Evolutionary conservation across 2,888 invertebrate genomes (phyloP).

Genomic region (Gasteruption jaculator): DNA sequence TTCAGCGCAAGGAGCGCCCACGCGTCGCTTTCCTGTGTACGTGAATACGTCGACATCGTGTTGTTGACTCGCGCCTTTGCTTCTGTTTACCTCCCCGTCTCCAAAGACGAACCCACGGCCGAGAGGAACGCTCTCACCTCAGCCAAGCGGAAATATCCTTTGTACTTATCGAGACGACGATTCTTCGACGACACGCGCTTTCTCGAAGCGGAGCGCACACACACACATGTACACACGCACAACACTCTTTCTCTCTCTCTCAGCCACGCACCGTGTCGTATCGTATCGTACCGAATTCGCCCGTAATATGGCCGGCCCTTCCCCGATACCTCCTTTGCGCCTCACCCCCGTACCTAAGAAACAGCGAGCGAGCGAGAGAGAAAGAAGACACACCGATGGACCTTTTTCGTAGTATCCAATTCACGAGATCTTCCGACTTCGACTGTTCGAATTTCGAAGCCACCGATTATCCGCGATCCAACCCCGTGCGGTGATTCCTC

Average conservation of each 20-base stretch:
- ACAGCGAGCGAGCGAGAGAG: too few relatives aligned
- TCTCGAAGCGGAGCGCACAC: slow-evolving; percentile 16
- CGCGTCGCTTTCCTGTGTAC: slow-evolving; percentile 82
- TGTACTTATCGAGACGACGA: slow-evolving; percentile 8
- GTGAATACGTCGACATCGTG: slow-evolving; percentile 65
- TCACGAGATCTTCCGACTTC: too few relatives aligned
- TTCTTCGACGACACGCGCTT: slow-evolving; percentile 1
- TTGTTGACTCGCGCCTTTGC: too few relatives aligned
- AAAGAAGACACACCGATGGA: too few relatives aligned
- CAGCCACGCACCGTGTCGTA: too few relatives aligned
- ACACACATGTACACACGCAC: slow-evolving; percentile 22
- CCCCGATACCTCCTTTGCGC: slow-evolving; percentile 20
- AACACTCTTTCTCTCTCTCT: too few relatives aligned
- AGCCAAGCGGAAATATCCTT: slow-evolving; percentile 4
- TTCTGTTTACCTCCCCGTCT: slow-evolving; percentile 2
- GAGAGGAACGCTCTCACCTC: slow-evolving; percentile 22
- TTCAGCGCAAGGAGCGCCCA: slow-evolving; percentile 86
- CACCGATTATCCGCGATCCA: too few relatives aligned
- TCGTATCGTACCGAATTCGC: too few relatives aligned
- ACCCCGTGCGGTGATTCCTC: neutral
- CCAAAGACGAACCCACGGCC: slow-evolving; percentile 17
- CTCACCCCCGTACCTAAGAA: slow-evolving; percentile 1
- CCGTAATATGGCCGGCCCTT: slow-evolving; percentile 38
- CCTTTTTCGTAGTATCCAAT: too few relatives aligned
- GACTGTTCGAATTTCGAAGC: too few relatives aligned